phyloP scores from a whole-genome alignment of 2,797 vertebrate species.

The Fratercula arctica region DNA sequence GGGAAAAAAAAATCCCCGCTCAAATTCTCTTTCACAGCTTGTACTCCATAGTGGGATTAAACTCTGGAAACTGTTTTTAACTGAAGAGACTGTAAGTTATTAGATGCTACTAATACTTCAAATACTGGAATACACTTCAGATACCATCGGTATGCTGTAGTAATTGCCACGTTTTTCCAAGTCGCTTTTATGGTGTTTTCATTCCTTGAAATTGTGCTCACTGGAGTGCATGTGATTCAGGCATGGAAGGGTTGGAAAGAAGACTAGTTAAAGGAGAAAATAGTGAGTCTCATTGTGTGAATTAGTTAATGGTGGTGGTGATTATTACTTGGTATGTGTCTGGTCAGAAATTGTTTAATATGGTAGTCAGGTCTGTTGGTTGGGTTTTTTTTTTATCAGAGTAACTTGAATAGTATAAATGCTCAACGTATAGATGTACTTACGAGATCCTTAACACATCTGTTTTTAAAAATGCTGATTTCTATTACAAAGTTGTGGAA shows the following conservation, averaged over 20 bases:
- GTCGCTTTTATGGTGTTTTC: neutral
- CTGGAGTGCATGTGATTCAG: neutral
- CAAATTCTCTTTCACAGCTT: neutral
- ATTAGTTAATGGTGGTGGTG: neutral
- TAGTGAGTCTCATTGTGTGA: neutral
- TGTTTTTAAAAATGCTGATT: neutral
- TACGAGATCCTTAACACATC: neutral
- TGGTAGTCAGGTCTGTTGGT: accelerated
- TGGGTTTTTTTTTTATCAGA: neutral
- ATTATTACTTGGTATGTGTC: neutral
- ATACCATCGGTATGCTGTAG: neutral
- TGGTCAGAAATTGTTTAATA: neutral
- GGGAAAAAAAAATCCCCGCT: neutral
- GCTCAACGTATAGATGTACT: neutral
- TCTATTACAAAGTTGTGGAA: neutral
- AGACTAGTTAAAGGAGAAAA: neutral
- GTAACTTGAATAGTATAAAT: neutral
- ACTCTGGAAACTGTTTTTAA: neutral
- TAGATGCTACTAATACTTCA: neutral
- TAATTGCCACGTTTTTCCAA: neutral
- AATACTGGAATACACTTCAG: neutral
- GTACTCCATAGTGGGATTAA: neutral
- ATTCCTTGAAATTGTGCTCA: neutral
- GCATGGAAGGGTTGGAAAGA: neutral
- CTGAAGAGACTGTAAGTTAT: neutral